Conservation (phyloP, 2,797 vertebrate genomes). For the Pseudopleuronectes americanus region DNA sequence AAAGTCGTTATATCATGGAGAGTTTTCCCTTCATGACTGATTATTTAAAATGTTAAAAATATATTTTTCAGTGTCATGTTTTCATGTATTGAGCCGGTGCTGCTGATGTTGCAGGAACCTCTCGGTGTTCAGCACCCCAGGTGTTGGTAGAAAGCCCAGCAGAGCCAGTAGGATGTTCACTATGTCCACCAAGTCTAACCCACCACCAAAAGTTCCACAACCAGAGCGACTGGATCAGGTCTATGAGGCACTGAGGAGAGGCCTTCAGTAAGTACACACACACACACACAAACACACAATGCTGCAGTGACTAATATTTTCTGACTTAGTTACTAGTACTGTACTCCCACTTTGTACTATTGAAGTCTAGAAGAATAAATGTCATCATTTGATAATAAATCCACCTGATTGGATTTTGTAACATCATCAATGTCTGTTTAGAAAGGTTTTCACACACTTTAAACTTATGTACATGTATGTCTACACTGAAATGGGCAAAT, state of each 20-base stretch:
- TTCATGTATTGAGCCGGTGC: neutral
- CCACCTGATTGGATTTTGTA: no score
- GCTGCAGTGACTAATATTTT: neutral
- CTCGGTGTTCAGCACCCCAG: constrained; percentile 90
- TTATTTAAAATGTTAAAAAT: no score
- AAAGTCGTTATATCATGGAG: no score
- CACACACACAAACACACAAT: neutral
- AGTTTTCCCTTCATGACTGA: no score
- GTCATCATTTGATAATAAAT: no score
- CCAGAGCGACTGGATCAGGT: constrained; percentile 94
- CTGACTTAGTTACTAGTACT: no score
- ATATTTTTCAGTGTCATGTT: neutral
- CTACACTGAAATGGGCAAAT: no score
- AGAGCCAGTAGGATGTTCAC: constrained; percentile 95
- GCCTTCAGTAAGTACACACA: constrained; percentile 75
- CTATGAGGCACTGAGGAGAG: constrained; percentile 92
- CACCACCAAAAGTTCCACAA: constrained; percentile 94
- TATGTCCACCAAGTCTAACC: constrained; percentile 88
- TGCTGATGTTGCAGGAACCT: constrained; percentile 82
- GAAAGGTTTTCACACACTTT: no score
- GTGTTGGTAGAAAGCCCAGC: constrained; percentile 90
- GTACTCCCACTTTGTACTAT: no score
- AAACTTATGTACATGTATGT: no score
- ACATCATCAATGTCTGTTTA: no score
- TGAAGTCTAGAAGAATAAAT: no score